Evolutionary conservation across 1,140 invertebrate species (phyloP).

Genomic region (Brachionus paranguensis): DNA sequence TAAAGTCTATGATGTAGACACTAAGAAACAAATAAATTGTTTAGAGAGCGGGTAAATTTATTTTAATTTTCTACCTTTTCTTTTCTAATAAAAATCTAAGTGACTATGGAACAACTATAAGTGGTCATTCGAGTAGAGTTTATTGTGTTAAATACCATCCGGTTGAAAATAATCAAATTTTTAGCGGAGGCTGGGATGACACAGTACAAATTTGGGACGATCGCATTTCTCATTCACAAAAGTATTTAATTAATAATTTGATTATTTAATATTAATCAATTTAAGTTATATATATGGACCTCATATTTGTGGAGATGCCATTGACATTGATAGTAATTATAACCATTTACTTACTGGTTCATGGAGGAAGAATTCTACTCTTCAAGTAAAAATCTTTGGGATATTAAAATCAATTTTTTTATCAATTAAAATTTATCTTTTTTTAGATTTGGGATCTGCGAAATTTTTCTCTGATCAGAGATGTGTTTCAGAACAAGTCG

Average conservation of each 20-base stretch:
- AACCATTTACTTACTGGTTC: slow-evolving; percentile 37
- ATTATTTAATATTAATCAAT: too few species aligned
- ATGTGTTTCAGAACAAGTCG: slow-evolving; percentile 25
- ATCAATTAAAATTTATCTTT: neutral
- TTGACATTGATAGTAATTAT: slow-evolving; percentile 29
- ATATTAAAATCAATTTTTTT: neutral
- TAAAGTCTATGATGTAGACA: slow-evolving; percentile 18
- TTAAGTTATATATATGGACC: slow-evolving; percentile 35
- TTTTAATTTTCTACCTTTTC: neutral
- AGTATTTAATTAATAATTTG: neutral
- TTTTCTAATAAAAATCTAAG: neutral
- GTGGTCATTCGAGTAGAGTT: slow-evolving; percentile 38
- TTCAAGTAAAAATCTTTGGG: neutral
- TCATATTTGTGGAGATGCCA: slow-evolving; percentile 30
- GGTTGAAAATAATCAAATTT: neutral
- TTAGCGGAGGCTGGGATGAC: slow-evolving; percentile 40
- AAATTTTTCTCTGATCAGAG: slow-evolving; percentile 10
- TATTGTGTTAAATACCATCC: slow-evolving; percentile 10
- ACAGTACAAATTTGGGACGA: slow-evolving; percentile 39
- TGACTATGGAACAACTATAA: neutral
- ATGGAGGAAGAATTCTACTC: slow-evolving; percentile 12
- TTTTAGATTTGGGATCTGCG: slow-evolving; percentile 32
- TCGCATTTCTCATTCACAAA: neutral
- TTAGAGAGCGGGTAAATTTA: neutral
- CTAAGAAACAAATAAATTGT: slow-evolving; percentile 1